Base-by-base conservation (phyloP, 53 echinoderm and acorn worm genomes). In the Paracentrotus lividus region DNA sequence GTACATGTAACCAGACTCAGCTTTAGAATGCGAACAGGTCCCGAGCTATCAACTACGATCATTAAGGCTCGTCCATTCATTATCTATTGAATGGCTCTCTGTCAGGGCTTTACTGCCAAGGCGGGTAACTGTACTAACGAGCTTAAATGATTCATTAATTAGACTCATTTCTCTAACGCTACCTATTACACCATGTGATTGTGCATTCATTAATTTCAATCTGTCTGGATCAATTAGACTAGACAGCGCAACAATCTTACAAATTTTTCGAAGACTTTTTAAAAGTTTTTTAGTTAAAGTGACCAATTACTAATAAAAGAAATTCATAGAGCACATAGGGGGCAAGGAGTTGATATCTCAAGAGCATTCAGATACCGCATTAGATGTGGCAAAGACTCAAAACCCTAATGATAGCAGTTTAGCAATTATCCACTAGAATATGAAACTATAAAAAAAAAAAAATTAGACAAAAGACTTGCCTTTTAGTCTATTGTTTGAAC, bases 81-180 rank as follows among this genome's bases (percentile, higher is more conserved):
- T 89, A 89, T 20, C 65, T n/a, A 7, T 10, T 61, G 60, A 89
- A 87, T 87, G 55, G 87, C 59, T 64, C 18, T 61, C 64, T 42
- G 43, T 56, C 89, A 89, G 13, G 40, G 44, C 26, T 36, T 27
- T 21, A 33, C 9, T 40, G 42, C n/a, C 10, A 24, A 44, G 89
- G 89, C 42, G 89, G 55, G 64, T 29, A 42, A 26, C n/a, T 20
- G 65, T 40, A 43, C 89, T 89, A 89, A 61, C 57, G 89, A 58
- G 89, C 60, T 89, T 55, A 89, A 61, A 89, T 89, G 89, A 89
- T 89, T 89, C 89, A 89, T 89, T 89, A 89, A 89, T 89, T 89
- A 89, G 42, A 26, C 65, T 57, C 65, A 40, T 89, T 86, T 86
- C 86, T 86, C 55, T 81, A 81, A 81, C 47, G 33, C 81, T 26